phyloP scores from a whole-genome alignment of 2,797 vertebrate genomes.

The Loriculus beryllinus region DNA sequence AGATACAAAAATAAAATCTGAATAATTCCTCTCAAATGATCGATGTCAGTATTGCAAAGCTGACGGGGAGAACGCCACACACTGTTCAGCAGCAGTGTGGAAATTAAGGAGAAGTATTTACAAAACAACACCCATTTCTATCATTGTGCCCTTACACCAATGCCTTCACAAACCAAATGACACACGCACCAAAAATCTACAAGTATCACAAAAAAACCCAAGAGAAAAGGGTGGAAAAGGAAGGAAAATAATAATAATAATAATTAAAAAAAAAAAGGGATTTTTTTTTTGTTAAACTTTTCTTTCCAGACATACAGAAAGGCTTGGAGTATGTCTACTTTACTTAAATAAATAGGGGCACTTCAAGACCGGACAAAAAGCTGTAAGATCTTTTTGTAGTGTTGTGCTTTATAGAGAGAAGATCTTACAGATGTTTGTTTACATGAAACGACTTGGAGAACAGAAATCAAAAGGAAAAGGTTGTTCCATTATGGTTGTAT shows the following conservation, averaged over 20 bases:
- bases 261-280: background rate
- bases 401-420: slow-evolving; percentile 81
- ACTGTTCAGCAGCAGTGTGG: slow-evolving; percentile 73
- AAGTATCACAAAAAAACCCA: slow-evolving; percentile 51
- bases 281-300: background rate
- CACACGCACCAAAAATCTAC: slow-evolving; percentile 45
- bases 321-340: slow-evolving; percentile 36
- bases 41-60: slow-evolving; percentile 81
- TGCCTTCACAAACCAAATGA: slow-evolving; percentile 65
- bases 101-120: slow-evolving; percentile 76
- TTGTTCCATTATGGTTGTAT: slow-evolving; percentile 40
- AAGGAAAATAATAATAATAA: background rate
- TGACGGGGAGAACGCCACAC: slow-evolving; percentile 73
- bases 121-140: slow-evolving; percentile 69
- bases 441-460: slow-evolving; percentile 51
- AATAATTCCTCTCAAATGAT: slow-evolving; percentile 79
- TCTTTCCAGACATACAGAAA: slow-evolving; percentile 51
- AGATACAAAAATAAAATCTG: slow-evolving; percentile 84
- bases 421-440: slow-evolving; percentile 70
- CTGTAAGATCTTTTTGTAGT: slow-evolving; percentile 75
- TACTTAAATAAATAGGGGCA: slow-evolving; percentile 79
- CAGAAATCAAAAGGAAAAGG: slow-evolving; percentile 47
- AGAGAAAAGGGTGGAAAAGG: background rate
- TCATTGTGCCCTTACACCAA: slow-evolving; percentile 72
- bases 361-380: slow-evolving; percentile 70